phyloP scores from a whole-genome alignment of 2,113 vertebrate species.

The Buteo buteo region DNA sequence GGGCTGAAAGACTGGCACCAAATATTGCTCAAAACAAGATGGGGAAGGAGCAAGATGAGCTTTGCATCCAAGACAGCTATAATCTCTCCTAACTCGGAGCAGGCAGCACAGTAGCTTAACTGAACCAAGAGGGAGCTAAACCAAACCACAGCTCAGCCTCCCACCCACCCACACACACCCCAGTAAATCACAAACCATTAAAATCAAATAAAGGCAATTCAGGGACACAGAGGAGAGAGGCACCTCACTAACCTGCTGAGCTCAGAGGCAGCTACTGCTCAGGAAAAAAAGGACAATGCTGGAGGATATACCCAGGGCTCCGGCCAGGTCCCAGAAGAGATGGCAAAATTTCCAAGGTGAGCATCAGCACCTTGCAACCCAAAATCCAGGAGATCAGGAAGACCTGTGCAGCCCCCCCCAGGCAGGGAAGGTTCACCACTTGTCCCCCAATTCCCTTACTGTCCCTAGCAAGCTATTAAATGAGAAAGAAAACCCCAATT shows the following conservation, averaged over 20 bases:
- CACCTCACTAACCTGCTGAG: neutral
- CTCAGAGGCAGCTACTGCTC: neutral
- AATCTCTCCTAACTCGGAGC: neutral
- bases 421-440: rapidly evolving
- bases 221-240: neutral
- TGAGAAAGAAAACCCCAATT: rapidly evolving
- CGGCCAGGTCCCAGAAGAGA: neutral
- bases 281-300: rapidly evolving
- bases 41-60: neutral
- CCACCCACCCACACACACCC: neutral
- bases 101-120: neutral
- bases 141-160: neutral
- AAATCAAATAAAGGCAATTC: neutral
- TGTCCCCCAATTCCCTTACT: rapidly evolving
- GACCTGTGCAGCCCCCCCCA: rapidly evolving
- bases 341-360: neutral
- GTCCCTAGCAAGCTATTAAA: neutral
- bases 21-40: neutral
- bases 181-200: neutral
- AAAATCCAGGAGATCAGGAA: neutral
- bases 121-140: neutral
- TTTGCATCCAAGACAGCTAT: neutral
- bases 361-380: neutral
- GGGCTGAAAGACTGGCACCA: neutral
- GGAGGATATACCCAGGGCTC: neutral